Conservation (phyloP, 2,113 vertebrate genomes). For the Sakesphorus luctuosus region DNA sequence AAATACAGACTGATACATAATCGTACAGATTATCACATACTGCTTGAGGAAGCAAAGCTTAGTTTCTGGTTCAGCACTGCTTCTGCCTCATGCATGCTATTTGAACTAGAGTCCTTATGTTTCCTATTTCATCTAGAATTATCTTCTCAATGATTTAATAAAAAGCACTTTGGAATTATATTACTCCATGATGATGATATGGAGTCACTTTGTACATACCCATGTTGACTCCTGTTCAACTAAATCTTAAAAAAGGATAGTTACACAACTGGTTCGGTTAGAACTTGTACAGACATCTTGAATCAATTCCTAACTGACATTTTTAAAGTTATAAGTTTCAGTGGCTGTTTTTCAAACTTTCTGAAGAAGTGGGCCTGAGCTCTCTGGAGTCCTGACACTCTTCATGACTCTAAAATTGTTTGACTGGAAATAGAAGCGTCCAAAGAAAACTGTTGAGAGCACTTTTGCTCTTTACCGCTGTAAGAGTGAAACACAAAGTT, state of each 20-base stretch:
- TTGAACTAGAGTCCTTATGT: background rate
- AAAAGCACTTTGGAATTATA: background rate
- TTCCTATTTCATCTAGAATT: background rate
- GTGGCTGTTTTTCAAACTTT: background rate
- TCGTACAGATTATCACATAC: background rate
- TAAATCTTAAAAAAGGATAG: background rate
- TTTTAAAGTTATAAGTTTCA: background rate
- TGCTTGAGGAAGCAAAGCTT: background rate
- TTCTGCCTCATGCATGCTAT: background rate
- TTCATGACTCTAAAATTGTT: background rate
- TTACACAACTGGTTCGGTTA: background rate
- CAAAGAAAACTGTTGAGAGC: background rate
- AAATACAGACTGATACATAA: background rate
- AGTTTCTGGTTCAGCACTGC: background rate
- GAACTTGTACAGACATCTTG: background rate
- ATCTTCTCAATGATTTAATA: background rate
- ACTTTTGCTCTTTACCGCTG: background rate
- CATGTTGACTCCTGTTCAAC: background rate
- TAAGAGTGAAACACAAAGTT: background rate
- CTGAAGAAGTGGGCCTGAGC: background rate
- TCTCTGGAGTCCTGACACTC: background rate
- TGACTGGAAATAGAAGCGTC: background rate
- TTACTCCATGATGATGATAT: background rate
- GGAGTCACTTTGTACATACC: background rate
- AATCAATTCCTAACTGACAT: background rate